Base-by-base conservation (phyloP, 2,888 invertebrate species). In the Drosophila borborema region DNA sequence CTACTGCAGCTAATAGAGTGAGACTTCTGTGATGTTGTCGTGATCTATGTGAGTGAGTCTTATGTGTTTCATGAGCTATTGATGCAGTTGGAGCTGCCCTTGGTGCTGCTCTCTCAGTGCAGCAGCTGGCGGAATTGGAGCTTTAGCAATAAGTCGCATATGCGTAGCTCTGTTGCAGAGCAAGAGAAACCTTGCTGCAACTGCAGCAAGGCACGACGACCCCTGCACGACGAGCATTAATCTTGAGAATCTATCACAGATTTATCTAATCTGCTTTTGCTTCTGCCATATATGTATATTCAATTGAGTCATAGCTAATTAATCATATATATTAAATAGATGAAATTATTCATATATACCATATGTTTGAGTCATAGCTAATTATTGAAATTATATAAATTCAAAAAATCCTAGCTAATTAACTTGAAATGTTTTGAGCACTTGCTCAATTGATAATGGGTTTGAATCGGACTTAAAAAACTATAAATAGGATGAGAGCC, bases 21-120 rank as follows among this genome's bases (percentile, higher is more conserved):
- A 28, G 6, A 6, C 28, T 5, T 28, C 28, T 28, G 28, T 28
- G 74, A 77, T 2, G 70, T 70, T 0, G 0, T 87, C 0, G 12
- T 73, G 1, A 12, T 87, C 0, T 81, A 82, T 45, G 87, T 85
- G 1, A 14, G 51, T 0, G 46, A 31, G 8, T 31, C 49, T 3
- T 84, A 87, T 18, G n/a, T 71, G 18, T 86, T 77, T 45, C 65
- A 77, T 12, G 34, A 18, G 0, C 3, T 87, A 41, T 38, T 84
- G 9, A 46, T 10, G 1, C 51, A 51, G 9, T 36, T 76, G 9
- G 3, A 43, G 16, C 3, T 53, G 36, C 76, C 85, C 31, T n/a
- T 60, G 8, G 67, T 86, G 6, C 38, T 81, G 20, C 31, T 75
- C 0, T 0, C 48, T 2, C 8, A 34, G 0, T 71, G 76, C 7